Percentiles rank a stretch among this genome's conserved stretches.
Evolutionary conservation across 2,113 vertebrate species (phyloP).

Genomic region (Pseudorasbora parva): DNA sequence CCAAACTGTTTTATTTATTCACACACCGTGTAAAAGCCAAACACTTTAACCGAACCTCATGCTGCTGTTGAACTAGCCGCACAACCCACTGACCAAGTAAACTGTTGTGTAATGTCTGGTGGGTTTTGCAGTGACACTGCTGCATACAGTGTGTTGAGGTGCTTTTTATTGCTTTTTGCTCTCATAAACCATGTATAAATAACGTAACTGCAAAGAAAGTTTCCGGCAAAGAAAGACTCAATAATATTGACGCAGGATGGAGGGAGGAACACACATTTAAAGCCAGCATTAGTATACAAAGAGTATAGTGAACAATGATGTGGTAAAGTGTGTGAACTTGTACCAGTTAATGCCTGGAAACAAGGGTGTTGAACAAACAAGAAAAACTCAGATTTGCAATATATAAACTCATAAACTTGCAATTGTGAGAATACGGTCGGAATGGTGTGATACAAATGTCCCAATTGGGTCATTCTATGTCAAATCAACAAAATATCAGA

Average conservation of each 20-base stretch:
- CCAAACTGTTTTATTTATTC: neutral
- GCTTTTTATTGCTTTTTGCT: neutral
- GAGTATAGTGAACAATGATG: neutral
- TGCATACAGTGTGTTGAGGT: neutral
- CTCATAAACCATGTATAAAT: neutral
- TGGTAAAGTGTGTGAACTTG: neutral
- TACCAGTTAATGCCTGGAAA: no score
- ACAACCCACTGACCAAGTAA: neutral
- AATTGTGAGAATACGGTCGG: no score
- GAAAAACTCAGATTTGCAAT: no score
- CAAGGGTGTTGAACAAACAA: no score
- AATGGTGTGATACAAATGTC: no score
- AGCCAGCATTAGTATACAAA: neutral
- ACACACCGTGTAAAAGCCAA: neutral
- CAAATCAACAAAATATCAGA: no score
- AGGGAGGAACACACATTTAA: neutral
- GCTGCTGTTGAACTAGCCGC: neutral
- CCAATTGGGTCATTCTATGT: no score
- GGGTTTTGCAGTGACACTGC: neutral
- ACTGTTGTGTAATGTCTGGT: neutral
- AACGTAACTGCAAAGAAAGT: neutral
- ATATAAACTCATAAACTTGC: no score
- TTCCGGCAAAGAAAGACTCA: neutral
- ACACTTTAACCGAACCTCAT: neutral
- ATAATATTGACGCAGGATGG: neutral